Base-by-base conservation (phyloP, 2,113 vertebrate species). In the Acanthochromis polyacanthus region DNA sequence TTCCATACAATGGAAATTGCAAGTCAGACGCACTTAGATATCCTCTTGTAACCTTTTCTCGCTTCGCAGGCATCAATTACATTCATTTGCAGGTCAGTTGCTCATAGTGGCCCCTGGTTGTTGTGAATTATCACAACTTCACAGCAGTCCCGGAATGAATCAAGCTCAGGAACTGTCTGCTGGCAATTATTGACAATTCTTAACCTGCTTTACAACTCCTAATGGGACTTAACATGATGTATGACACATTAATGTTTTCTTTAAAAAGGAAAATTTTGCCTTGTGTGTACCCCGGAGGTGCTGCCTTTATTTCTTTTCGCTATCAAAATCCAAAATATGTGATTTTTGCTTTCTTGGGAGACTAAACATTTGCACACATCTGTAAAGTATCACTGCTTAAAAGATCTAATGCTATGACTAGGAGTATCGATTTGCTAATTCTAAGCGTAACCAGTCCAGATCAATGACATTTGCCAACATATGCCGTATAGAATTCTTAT, bases 401-500 rank as follows among this genome's bases (percentile, higher is more conserved):
- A 15, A 43, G 40, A 43, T 12, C 40, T 43, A 43, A 15, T 3
- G 3, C 40, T 15, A 4, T 43, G 11, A 43, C 14, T 43, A 43
- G 40, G 12, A 43, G 12, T 43, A 43, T 43, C 14, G 40, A 43
- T 43, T 15, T 15, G 14, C 40, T 43, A 43, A 43, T 14, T 43
- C 40, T 3, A 15, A 43, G 40, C 40, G 14, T 43, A 14, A 43
- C 11, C 40, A 43, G 11, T 43, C 14, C 17, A 53, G 76, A 75
- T 85, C 50, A 59, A 79, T 83, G 40, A 23, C 52, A 82, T 80
- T 36, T 57, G 82, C 38, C 19, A 15, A 58, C 58, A 64, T 64
- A 3, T 69, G 16, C 22, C 4, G 14, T 43, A 43, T 36, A 36
- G 32, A 36, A 15, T 43, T 43, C 40, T 14, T 43, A 43, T 15